Conservation (phyloP, 2,113 vertebrate genomes). For the Crypturellus undulatus region DNA sequence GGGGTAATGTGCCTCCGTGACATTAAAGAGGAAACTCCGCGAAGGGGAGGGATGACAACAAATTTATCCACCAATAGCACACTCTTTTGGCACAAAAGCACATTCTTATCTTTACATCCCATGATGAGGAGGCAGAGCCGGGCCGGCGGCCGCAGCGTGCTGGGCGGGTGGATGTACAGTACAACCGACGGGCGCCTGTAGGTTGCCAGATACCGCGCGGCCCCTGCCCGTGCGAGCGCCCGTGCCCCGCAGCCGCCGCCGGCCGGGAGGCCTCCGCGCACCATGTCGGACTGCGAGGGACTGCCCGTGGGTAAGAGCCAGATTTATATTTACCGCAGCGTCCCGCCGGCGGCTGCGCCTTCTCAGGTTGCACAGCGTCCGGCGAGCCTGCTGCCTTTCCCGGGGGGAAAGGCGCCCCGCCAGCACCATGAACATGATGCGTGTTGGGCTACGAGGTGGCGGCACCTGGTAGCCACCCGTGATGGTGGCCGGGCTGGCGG, state of each 20-base stretch:
- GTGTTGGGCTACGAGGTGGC: fast-evolving
- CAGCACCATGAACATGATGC: not conserved
- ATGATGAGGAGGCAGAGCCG: conserved; percentile 76
- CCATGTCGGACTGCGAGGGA: conserved; percentile 96
- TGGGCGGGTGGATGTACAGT: conserved; percentile 65
- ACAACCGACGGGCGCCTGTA: conserved; percentile 37
- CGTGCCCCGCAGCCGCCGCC: conserved; percentile 37
- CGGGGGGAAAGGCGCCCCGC: conserved; percentile 13
- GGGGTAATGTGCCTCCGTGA: conserved; percentile 72
- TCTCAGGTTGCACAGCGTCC: conserved; percentile 73
- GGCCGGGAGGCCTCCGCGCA: conserved; percentile 63
- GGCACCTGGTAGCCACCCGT: not conserved
- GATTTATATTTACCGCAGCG: conserved; percentile 81
- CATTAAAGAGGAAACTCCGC: conserved; percentile 77
- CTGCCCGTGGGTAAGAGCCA: conserved; percentile 89
- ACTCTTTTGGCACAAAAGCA: conserved; percentile 80
- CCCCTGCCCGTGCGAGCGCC: not conserved
- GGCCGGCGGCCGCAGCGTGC: conserved; percentile 71
- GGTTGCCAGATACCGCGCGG: not conserved
- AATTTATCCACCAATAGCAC: conserved; percentile 95
- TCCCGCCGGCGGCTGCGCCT: conserved; percentile 38
- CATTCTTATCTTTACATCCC: conserved; percentile 86
- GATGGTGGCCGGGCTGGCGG: too few species aligned
- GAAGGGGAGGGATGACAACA: conserved; percentile 86
- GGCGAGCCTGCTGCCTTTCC: not conserved